Evolutionary conservation across 2,797 vertebrate genomes (phyloP), one percentile per base, ranked within the genome.

Genomic region (Clarias pachynema): DNA sequence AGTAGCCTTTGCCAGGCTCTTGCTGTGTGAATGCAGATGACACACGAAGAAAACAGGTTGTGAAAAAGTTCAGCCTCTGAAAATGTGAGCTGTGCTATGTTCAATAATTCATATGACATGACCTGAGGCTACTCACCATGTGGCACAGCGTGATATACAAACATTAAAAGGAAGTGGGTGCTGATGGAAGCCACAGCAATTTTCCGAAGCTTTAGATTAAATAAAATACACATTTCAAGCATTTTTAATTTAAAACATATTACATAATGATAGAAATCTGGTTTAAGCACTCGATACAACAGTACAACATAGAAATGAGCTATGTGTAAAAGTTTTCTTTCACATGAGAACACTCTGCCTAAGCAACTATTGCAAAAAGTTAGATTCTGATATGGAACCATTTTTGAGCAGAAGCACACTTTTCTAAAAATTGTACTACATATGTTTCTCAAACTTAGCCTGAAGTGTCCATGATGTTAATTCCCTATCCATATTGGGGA

Each of bases 81-180:
- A 94, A 94, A 93, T 86, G 85, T 87, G 84, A 84, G 79, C 31
- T 84, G 59, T 78, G 78, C 85, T 86, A 88, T 91, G 91, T 92
- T 92, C 92, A 95, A 95, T 95, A 93, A 94, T 95, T 95, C 88
- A 95, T 94, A 85, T 85, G 80, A 90, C 89, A 92, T 90, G 87
- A 91, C 94, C 92, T 87, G 82, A 87, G 91, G 94, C 90, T 0
- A 80, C 60, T 56, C 53, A 15, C 69, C 66, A 69, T 18, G 75
- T 78, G 73, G 84, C 24, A 53, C 4, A 37, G 44, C 31, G 5
- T 18, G 16, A 44, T 37, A 22, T 57, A 79, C 40, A 29, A 66
- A 37, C 49, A 77, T 40, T 65, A 49, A 79, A 62, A 83, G 57
- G 31, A 63, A 83, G 40, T 24, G 4, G 70, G 68, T 69, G n/a